These are phyloP conservation scores for Chrysolina americana DNA, from an alignment of 2,888 invertebrate species.

Conservation along the genomic window DNA sequence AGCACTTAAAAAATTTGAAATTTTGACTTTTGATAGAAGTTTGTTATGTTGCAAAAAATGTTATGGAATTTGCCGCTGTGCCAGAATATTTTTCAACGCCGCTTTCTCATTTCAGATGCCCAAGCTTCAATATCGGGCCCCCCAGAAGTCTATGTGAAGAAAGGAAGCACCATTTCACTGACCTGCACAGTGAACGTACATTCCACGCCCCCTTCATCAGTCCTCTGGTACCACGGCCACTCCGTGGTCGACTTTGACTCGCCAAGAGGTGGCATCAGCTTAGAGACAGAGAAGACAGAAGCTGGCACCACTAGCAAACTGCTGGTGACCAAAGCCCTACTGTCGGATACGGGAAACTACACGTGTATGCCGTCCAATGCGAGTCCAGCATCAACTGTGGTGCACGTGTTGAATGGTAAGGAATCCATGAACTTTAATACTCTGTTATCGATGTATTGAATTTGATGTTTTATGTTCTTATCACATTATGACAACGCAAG, in stretches of 20 bases:
- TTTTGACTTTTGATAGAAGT: too few relatives aligned
- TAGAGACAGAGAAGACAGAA: conserved; percentile 88
- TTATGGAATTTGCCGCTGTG: too few relatives aligned
- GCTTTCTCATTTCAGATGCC: conserved; percentile 77
- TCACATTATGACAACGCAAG: too few relatives aligned
- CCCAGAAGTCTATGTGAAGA: conserved; percentile 90
- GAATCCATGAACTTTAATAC: background rate
- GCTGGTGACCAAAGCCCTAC: conserved; percentile 87
- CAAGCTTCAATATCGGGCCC: conserved; percentile 89
- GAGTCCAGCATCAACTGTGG: conserved; percentile 85
- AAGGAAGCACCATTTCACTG: conserved; percentile 91
- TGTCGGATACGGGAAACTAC: conserved; percentile 90
- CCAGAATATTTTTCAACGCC: background rate
- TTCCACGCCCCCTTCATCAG: conserved; percentile 83
- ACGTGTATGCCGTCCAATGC: conserved; percentile 91
- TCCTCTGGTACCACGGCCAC: conserved; percentile 89
- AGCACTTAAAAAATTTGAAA: too few relatives aligned
- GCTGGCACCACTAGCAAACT: conserved; percentile 87
- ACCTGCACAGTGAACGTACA: conserved; percentile 91
- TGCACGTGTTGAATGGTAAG: conserved; percentile 88
- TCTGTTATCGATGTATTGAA: too few relatives aligned
- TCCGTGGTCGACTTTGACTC: conserved; percentile 88
- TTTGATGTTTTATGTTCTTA: too few relatives aligned
- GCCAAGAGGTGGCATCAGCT: conserved; percentile 87
- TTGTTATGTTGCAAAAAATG: too few relatives aligned